These are phyloP conservation scores for Coptodon bakossiorum DNA, from an alignment of 2,113 vertebrate genomes.

Conservation along the genomic window DNA sequence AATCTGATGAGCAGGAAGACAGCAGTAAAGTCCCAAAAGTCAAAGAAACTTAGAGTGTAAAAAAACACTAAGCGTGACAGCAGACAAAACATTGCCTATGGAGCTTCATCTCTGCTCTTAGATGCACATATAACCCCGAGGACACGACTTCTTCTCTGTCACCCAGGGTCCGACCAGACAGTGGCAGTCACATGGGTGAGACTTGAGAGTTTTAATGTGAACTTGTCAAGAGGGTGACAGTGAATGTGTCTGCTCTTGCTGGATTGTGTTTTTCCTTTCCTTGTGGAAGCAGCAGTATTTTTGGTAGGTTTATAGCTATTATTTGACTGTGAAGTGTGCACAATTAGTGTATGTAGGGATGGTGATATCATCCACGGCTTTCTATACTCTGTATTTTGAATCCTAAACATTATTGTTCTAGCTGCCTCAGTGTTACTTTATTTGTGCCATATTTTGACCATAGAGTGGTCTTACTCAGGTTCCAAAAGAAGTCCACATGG, in stretches of 20 bases:
- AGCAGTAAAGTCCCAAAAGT: constrained; percentile 22
- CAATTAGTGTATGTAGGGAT: neutral
- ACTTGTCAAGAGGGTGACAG: constrained; percentile 24
- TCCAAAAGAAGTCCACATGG: neutral
- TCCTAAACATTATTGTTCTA: neutral
- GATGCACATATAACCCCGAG: constrained; percentile 35
- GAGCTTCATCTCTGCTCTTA: constrained; percentile 14
- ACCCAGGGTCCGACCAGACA: constrained; percentile 22
- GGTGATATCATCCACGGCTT: neutral
- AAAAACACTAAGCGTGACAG: constrained; percentile 35
- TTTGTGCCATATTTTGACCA: neutral
- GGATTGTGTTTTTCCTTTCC: neutral
- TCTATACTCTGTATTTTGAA: neutral
- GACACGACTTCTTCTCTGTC: constrained; percentile 33
- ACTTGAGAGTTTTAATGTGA: constrained; percentile 28
- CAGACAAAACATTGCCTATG: constrained; percentile 34
- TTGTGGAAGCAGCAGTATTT: neutral
- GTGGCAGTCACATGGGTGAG: constrained; percentile 14
- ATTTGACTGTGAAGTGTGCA: neutral
- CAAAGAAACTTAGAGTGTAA: constrained; percentile 24
- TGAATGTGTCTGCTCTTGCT: neutral
- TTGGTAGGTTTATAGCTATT: neutral
- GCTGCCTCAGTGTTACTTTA: neutral
- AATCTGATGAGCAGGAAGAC: constrained; percentile 1
- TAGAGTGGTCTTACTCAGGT: neutral